Evolutionary conservation across 2,888 invertebrate species (phyloP).

Genomic region (Petrophora chlorosata): DNA sequence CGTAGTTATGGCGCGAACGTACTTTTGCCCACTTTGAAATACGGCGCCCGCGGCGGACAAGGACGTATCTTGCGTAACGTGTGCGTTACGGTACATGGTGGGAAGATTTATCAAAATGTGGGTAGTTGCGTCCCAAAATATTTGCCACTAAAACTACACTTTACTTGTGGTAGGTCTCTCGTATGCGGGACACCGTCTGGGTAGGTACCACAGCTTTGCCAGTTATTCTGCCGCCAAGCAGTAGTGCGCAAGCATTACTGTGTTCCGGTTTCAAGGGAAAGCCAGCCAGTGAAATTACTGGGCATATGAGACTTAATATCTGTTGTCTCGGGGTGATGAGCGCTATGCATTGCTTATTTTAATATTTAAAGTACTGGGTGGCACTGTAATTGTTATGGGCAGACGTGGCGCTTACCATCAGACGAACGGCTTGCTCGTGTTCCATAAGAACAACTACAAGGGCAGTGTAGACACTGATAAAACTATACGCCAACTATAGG

Average conservation of each 20-base stretch:
- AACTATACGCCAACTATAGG: too few species aligned
- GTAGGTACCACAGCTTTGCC: too few species aligned
- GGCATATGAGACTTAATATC: neutral
- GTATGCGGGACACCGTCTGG: too few species aligned
- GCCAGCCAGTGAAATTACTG: neutral
- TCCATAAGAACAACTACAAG: too few species aligned
- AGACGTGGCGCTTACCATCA: neutral
- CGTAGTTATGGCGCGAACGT: conserved; percentile 82
- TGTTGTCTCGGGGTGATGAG: neutral
- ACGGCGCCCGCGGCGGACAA: conserved; percentile 61
- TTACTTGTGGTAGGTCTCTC: too few species aligned
- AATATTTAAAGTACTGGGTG: neutral
- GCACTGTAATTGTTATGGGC: neutral
- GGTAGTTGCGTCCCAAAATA: too few species aligned
- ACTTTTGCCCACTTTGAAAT: conserved; percentile 84
- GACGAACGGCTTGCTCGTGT: neutral
- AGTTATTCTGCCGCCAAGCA: too few species aligned
- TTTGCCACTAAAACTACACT: too few species aligned
- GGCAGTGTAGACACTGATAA: too few species aligned
- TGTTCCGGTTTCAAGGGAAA: neutral
- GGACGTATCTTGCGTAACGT: conserved; percentile 55
- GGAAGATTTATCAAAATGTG: conserved; percentile 6
- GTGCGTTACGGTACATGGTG: conserved; percentile 19
- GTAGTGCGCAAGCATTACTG: too few species aligned
- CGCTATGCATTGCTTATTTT: too few species aligned